phyloP scores from a whole-genome alignment of 35 echinoderm and acorn worm genomes.

The Hemicentrotus pulcherrimus region DNA sequence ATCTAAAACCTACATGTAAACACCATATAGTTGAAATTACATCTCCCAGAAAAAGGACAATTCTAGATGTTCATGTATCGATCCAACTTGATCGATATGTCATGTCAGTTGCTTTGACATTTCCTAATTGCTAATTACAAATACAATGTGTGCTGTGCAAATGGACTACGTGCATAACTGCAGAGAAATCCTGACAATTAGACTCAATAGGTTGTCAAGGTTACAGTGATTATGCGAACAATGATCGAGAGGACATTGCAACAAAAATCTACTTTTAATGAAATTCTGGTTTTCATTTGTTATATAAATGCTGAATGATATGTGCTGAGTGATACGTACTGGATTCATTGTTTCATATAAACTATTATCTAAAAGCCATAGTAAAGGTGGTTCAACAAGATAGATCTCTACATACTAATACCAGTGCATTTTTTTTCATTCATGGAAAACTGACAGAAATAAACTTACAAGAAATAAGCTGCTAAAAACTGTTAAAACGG shows the following conservation, averaged over 20 bases:
- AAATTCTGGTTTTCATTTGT: neutral
- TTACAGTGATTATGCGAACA: constrained; percentile 1
- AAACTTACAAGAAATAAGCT: neutral
- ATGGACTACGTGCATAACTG: neutral
- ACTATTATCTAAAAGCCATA: no score
- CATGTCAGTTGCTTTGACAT: neutral
- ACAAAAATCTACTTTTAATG: neutral
- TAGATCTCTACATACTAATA: neutral
- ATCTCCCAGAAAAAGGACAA: neutral
- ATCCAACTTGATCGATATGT: neutral
- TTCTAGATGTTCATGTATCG: neutral
- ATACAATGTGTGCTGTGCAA: neutral
- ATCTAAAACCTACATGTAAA: no score
- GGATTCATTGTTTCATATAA: no score
- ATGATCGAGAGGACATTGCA: neutral
- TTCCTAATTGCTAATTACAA: neutral
- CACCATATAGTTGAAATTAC: no score
- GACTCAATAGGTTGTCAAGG: neutral
- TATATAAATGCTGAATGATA: no score
- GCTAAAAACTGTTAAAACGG: neutral
- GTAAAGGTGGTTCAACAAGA: neutral
- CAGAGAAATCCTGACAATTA: neutral
- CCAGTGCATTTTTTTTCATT: neutral
- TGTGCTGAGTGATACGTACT: no score
- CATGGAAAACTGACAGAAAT: neutral